Evolutionary conservation across 2,888 invertebrate genomes (phyloP).

Genomic region (Volucella zonaria): DNA sequence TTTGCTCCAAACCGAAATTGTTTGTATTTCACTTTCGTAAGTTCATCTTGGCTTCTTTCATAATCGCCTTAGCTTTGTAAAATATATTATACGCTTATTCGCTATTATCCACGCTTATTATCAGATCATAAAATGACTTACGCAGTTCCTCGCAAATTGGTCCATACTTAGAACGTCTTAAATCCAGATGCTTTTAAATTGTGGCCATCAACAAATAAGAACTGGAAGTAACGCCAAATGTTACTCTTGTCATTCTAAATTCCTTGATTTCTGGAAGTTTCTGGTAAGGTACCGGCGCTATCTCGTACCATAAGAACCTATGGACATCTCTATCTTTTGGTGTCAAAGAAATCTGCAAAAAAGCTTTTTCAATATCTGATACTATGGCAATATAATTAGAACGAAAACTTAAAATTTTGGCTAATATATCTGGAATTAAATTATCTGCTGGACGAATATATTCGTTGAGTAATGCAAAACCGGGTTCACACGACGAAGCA

Average conservation of each 20-base stretch:
- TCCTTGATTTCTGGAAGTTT: slow-evolving; percentile 17
- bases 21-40: slow-evolving; percentile 66
- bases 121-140: slow-evolving; percentile 37
- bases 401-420: slow-evolving; percentile 56
- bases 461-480: slow-evolving; percentile 42
- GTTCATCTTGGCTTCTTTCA: slow-evolving; percentile 55
- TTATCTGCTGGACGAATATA: slow-evolving; percentile 56
- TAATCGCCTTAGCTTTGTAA: slow-evolving; percentile 50
- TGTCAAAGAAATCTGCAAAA: too few relatives aligned
- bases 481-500: slow-evolving; percentile 53
- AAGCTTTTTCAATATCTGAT: too few relatives aligned
- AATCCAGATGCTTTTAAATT: slow-evolving; percentile 61
- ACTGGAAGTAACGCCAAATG: slow-evolving; percentile 69
- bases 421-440: slow-evolving; percentile 52
- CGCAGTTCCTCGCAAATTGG: slow-evolving; percentile 40
- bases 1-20: not conserved
- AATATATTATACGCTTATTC: slow-evolving; percentile 30
- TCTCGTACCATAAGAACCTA: slow-evolving; percentile 59
- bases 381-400: too few relatives aligned
- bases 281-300: not conserved
- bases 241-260: slow-evolving; percentile 45
- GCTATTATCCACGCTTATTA: slow-evolving; percentile 46
- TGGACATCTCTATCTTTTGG: slow-evolving; percentile 56
- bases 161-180: slow-evolving; percentile 30
- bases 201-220: slow-evolving; percentile 66